Evolutionary conservation across 2,113 vertebrate genomes (phyloP), one percentile per base, ranked within the genome.

Genomic region (Chroicocephalus ridibundus): DNA sequence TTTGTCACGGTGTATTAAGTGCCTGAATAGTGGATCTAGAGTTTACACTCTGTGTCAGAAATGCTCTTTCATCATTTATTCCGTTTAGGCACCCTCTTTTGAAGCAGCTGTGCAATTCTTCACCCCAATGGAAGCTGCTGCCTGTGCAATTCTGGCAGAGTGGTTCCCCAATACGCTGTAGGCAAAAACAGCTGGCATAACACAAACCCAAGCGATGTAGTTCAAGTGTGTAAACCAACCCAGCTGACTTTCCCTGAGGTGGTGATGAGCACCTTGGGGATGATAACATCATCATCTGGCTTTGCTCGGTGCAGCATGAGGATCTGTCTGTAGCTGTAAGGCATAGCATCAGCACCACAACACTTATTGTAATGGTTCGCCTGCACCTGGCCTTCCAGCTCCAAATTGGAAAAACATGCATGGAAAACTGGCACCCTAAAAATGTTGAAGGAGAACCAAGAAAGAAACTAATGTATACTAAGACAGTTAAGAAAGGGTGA

Each of bases 291-390:
- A 68, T 65, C 14, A 32, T 44, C 78, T 91, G 29, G 6, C 38
- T 81, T 29, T 47, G 47, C 16, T 68, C 2, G 0, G 13, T n/a
- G 24, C 47, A 87, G 26, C 1, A 0, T 24, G 54, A 82, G 49
- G 52, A 58, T 89, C 55, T 52, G 13, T 8, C 2, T 71, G 44
- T 51, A 68, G n/a, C 57, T 87, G 38, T 52, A 79, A 82, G 47
- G 18, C 81, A 62, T 32, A 46, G 42, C 65, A 91, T 13, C 74
- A 82, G 52, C 49, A 64, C 18, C 18, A 66, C 14, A 29, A 52
- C 8, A 11, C 5, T 72, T 71, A 16, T 1, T 80, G 61, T 40
- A 61, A 68, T 20, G 20, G 36, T 3, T 69, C 0, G 0, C 9
- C 24, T 47, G 38, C 62, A 80, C 31, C 69, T 49, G 34, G 46